A percentile compares a stretch with the other conserved stretches of the same genome.
Conservation (phyloP, 2,888 invertebrate species). For the Kuschelorhynchus macadamiae region DNA sequence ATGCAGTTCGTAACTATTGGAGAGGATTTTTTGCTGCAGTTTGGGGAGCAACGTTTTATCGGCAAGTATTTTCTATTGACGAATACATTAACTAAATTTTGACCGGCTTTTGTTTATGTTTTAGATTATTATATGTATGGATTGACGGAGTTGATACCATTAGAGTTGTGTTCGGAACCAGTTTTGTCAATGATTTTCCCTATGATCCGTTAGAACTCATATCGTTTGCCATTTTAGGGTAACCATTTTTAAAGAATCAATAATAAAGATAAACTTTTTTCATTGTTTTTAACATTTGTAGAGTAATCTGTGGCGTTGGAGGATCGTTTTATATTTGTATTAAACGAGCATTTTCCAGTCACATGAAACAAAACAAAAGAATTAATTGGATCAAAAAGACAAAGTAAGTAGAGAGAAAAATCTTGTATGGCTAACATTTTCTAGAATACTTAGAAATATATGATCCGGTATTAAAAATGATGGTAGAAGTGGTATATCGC, state of each 20-base stretch:
- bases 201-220: conserved; percentile 96
- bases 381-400: conserved; percentile 84
- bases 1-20: conserved; percentile 98
- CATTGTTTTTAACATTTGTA: conserved; percentile 78
- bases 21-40: conserved; percentile 97
- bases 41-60: conserved; percentile 94
- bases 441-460: no score
- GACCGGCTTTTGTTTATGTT: conserved; percentile 11
- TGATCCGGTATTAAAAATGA: no score
- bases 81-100: no score
- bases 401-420: no score
- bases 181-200: conserved; percentile 92
- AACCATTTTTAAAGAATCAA: conserved; percentile 42
- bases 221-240: conserved; percentile 93
- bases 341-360: conserved; percentile 74
- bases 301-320: conserved; percentile 85
- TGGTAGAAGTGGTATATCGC: no score
- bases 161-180: conserved; percentile 92
- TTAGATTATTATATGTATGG: conserved; percentile 88
- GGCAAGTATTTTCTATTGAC: conserved; percentile 68
- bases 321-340: conserved; percentile 92
- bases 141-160: conserved; percentile 93
- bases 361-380: conserved; percentile 61
- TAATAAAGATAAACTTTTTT: not conserved
- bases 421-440: no score